Base-by-base conservation (phyloP, 2,113 vertebrate species). In the Xiphias gladius region DNA sequence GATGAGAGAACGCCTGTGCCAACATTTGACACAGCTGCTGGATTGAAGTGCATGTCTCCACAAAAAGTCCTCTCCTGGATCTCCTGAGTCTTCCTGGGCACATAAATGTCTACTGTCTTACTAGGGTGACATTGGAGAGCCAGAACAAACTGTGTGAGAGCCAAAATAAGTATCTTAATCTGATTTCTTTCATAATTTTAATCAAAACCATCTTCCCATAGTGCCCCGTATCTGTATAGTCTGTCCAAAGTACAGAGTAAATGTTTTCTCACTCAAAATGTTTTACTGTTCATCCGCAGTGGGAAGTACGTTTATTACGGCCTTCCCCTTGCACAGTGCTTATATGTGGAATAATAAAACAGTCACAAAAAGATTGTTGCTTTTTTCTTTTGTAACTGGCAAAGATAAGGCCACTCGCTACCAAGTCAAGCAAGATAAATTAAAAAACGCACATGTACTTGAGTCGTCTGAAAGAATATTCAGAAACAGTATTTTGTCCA, bases 91-190 rank as follows among this genome's bases (percentile, higher is more conserved):
- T 74, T 89, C 50, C 57, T 11, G 79, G 83, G 43, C 74, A 63
- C 59, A 79, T 88, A 88, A 89, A 88, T 84, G 84, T 91, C 73
- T 35, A 17, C 64, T 2, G 22, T 76, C 82, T 85, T 80, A 80
- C 80, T 84, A 78, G 19, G 30, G 37, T 32, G 58, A 79, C 62
- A 52, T 77, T 64, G 78, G 50, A 75, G 83, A 79, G 66, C 35
- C 28, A 46, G 48, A 70, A 54, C 37, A 82, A 79, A 86, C 37
- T 20, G 28, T 19, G 9, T 11, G 0, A 22, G 26, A 80, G 77
- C 61, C 82, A 85, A 70, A 65, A 19, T 39, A 63, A 39, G 32
- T 35, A 79, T 41, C 39, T 22, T 52, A 78, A 78, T 57, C 16
- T 22, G 12, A 78, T 66, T 86, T 65, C 10, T 80, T 67, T 74